Evolutionary conservation across 2,888 invertebrate species (phyloP).

Genomic region (Chydorus sphaericus): DNA sequence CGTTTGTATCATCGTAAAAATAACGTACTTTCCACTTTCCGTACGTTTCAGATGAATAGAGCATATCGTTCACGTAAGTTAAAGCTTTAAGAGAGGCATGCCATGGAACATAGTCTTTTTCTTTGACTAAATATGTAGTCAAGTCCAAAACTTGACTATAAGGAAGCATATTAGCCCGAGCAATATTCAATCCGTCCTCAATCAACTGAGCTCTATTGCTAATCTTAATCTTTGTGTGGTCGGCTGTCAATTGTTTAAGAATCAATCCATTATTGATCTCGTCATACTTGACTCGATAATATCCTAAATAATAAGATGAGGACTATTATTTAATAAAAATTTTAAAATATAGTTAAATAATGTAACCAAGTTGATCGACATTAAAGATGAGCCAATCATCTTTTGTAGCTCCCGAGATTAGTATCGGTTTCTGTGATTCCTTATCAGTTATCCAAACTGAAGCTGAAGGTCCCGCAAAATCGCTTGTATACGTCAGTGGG

Average conservation of each 20-base stretch:
- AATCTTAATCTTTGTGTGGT: constrained; percentile 27
- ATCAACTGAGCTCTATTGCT: constrained; percentile 32
- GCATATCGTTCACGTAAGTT: constrained; percentile 25
- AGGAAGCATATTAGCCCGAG: constrained; percentile 22
- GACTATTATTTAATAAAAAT: background rate
- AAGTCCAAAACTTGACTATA: constrained; percentile 26
- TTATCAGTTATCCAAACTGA: constrained; percentile 7
- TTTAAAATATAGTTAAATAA: background rate
- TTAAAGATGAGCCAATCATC: constrained; percentile 24
- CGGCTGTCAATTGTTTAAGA: constrained; percentile 17
- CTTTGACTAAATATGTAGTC: constrained; percentile 27
- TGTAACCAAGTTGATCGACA: constrained; percentile 19
- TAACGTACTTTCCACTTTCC: constrained; percentile 22
- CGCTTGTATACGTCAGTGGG: constrained; percentile 10
- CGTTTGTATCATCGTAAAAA: background rate
- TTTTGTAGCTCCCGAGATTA: constrained; percentile 31
- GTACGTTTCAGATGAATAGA: constrained; percentile 20
- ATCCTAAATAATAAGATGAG: too few species aligned
- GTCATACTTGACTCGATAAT: constrained; percentile 25
- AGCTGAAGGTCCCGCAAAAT: background rate
- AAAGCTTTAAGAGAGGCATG: constrained; percentile 26
- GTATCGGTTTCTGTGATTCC: constrained; percentile 19
- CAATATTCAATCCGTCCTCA: constrained; percentile 32
- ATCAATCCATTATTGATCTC: constrained; percentile 19
- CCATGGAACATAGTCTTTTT: constrained; percentile 31